Evolutionary conservation across 2,888 invertebrate species (phyloP).

Genomic region (Cancer borealis): DNA sequence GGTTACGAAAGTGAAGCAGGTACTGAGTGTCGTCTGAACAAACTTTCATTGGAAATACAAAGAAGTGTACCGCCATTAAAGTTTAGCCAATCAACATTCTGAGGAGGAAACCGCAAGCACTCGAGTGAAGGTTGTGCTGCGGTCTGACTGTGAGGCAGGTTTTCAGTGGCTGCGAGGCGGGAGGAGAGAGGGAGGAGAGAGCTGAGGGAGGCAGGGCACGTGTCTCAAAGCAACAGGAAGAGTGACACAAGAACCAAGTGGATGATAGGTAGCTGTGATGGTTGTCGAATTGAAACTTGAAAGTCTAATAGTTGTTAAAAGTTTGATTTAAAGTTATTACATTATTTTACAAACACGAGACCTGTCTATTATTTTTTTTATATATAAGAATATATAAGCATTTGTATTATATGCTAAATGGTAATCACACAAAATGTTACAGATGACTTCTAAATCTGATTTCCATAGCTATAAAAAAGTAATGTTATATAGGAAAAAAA

Average conservation of each 20-base stretch:
- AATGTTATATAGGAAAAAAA: no score
- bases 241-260: background rate
- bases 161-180: no score
- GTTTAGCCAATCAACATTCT: constrained; percentile 27
- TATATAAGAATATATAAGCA: no score
- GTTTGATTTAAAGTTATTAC: no score
- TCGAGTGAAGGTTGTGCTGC: background rate
- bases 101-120: background rate
- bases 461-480: no score
- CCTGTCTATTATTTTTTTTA: no score
- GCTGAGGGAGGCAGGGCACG: background rate
- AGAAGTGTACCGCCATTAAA: background rate
- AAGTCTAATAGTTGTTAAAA: no score
- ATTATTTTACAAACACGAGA: no score
- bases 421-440: no score
- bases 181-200: background rate
- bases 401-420: no score
- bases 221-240: background rate
- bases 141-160: background rate
- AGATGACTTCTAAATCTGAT: no score
- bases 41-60: constrained; percentile 27
- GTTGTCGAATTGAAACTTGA: no score
- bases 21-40: background rate
- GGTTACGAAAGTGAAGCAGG: background rate
- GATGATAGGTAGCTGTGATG: background rate